Conservation (phyloP, 2,888 invertebrate genomes). For the Xanthia togata region DNA sequence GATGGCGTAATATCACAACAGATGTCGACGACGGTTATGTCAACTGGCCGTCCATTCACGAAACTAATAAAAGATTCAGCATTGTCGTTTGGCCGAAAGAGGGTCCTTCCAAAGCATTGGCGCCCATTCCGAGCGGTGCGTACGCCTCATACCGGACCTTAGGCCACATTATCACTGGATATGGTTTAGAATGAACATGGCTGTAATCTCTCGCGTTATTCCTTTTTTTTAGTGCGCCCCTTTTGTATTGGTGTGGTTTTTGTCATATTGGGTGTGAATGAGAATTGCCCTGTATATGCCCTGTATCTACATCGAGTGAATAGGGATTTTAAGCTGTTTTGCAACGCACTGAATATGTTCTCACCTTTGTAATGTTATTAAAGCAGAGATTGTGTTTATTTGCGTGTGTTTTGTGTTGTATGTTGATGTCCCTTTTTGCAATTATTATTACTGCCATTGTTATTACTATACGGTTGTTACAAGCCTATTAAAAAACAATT, state of each 20-base stretch:
- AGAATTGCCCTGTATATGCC: conserved; percentile 52
- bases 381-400: conserved; percentile 48
- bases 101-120: conserved; percentile 83
- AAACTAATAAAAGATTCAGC: conserved; percentile 90
- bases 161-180: conserved; percentile 80
- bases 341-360: conserved; percentile 44
- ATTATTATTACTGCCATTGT: conserved; percentile 22
- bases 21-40: conserved; percentile 89
- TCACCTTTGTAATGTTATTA: conserved; percentile 53
- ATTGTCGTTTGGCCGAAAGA: conserved; percentile 86
- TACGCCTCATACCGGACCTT: conserved; percentile 78
- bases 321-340: conserved; percentile 55
- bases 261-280: conserved; percentile 65
- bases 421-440: conserved; percentile 33
- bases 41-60: conserved; percentile 88
- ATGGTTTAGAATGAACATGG: conserved; percentile 80
- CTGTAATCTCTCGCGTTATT: conserved; percentile 72
- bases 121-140: conserved; percentile 76
- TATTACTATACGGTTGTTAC: not conserved
- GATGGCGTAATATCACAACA: conserved; percentile 89
- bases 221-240: conserved; percentile 64
- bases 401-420: too few relatives aligned
- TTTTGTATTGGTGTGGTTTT: conserved; percentile 65
- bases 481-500: not conserved
- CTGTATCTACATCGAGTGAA: conserved; percentile 55